These are phyloP conservation scores for Ursus arctos DNA, from an alignment of 2,113 vertebrate species.

Conservation along the genomic window DNA sequence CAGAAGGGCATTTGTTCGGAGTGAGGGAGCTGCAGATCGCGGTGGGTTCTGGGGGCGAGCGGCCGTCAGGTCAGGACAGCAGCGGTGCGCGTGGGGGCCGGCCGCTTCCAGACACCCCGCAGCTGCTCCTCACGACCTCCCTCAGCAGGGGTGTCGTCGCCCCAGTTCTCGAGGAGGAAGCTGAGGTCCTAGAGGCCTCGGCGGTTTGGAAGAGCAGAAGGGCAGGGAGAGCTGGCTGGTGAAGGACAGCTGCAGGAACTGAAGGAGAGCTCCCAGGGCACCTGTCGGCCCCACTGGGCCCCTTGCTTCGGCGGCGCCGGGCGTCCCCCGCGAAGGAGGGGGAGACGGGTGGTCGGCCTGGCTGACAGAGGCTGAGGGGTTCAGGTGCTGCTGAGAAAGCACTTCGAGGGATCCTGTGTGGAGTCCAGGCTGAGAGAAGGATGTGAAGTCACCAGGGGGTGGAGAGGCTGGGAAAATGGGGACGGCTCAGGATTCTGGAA, in stretches of 20 bases:
- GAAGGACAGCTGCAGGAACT: neutral
- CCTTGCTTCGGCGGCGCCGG: neutral
- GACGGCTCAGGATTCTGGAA: neutral
- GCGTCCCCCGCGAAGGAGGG: fast-evolving
- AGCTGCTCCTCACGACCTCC: neutral
- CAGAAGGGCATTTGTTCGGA: neutral
- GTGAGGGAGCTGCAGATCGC: neutral
- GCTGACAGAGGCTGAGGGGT: neutral
- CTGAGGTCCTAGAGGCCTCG: neutral
- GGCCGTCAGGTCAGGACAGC: neutral
- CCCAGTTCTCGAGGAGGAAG: neutral
- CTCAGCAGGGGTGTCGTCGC: neutral
- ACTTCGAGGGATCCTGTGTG: neutral
- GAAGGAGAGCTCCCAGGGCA: neutral
- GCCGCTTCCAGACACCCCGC: neutral
- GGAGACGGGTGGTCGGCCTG: neutral
- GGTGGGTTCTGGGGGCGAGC: neutral
- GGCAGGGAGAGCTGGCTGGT: neutral
- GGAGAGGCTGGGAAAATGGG: neutral
- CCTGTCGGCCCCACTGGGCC: no score
- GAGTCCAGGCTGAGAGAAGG: neutral
- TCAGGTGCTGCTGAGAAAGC: neutral
- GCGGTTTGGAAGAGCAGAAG: neutral
- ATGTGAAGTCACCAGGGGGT: neutral
- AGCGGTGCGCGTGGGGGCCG: neutral